These are phyloP conservation scores for Epirrhoe tristata DNA, from an alignment of 2,888 invertebrate genomes.

Conservation along the genomic window DNA sequence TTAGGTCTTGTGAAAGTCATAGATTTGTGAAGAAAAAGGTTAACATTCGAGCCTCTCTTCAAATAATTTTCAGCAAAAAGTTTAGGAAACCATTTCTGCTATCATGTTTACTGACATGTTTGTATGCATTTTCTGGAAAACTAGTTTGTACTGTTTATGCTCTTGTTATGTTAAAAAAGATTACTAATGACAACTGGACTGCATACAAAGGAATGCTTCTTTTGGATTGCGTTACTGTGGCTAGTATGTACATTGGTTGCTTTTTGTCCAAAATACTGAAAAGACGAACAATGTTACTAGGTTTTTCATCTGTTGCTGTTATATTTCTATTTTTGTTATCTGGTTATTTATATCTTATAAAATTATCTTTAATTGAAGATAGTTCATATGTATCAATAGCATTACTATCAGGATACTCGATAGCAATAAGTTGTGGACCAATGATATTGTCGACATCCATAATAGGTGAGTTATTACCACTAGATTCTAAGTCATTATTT, in stretches of 20 bases:
- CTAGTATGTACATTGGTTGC: slow-evolving; percentile 53
- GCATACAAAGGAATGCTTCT: slow-evolving; percentile 60
- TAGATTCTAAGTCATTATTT: slow-evolving; percentile 47
- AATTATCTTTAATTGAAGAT: slow-evolving; percentile 41
- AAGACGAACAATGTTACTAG: slow-evolving; percentile 51
- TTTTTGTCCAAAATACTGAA: slow-evolving; percentile 46
- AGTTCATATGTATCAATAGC: slow-evolving; percentile 47
- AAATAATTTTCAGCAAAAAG: slow-evolving; percentile 23
- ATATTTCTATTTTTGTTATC: slow-evolving; percentile 50
- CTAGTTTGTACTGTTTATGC: slow-evolving; percentile 55
- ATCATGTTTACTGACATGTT: slow-evolving; percentile 34
- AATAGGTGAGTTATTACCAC: slow-evolving; percentile 50
- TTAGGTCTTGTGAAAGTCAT: slow-evolving; percentile 40
- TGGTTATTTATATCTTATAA: slow-evolving; percentile 50
- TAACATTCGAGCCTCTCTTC: background rate
- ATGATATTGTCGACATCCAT: slow-evolving; percentile 48
- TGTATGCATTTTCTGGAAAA: slow-evolving; percentile 54
- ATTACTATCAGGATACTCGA: slow-evolving; percentile 49
- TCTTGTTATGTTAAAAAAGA: slow-evolving; percentile 59
- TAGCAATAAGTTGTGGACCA: slow-evolving; percentile 55
- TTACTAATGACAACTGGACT: slow-evolving; percentile 48
- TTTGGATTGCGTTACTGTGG: slow-evolving; percentile 58
- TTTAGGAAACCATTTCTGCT: slow-evolving; percentile 54
- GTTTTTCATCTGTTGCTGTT: slow-evolving; percentile 42
- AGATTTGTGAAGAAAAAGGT: slow-evolving; percentile 10